Evolutionary conservation across 2,888 invertebrate species (phyloP).

Genomic region (Rhimphoctona megacephalus): DNA sequence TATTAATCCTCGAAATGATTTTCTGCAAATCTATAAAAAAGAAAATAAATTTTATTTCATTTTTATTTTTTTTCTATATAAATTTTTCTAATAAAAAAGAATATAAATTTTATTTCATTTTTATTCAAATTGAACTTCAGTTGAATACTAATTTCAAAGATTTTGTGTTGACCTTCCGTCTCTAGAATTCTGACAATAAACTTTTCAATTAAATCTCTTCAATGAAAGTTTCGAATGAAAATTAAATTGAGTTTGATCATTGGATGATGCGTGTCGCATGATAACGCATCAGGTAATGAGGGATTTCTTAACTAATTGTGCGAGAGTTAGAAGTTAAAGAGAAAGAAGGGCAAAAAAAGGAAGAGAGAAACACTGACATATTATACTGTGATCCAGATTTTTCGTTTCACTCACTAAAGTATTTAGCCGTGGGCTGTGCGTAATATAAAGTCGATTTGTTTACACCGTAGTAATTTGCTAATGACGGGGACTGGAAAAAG

Average conservation of each 20-base stretch:
- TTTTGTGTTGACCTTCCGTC: too few relatives aligned
- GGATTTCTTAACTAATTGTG: conserved; percentile 79
- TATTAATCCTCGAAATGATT: too few relatives aligned
- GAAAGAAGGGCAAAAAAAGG: conserved; percentile 25
- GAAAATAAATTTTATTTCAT: too few relatives aligned
- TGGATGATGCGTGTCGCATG: conserved; percentile 60
- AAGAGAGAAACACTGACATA: background rate
- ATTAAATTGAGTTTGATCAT: background rate
- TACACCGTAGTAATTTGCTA: conserved; percentile 84
- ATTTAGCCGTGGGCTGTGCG: conserved; percentile 66
- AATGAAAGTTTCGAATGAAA: background rate
- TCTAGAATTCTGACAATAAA: too few relatives aligned
- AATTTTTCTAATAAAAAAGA: too few relatives aligned
- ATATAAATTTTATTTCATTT: background rate
- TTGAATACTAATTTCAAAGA: background rate
- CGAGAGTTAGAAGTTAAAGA: conserved; percentile 54
- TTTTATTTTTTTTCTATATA: background rate
- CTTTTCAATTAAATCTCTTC: background rate
- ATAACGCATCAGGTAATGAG: conserved; percentile 79
- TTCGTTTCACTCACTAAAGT: conserved; percentile 47
- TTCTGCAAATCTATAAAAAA: too few relatives aligned
- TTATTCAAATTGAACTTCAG: too few relatives aligned
- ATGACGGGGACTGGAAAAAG: conserved; percentile 74
- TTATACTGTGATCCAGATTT: conserved; percentile 41
- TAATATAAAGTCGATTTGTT: conserved; percentile 79